Evolutionary conservation across 1,140 invertebrate genomes (phyloP).

Genomic region (Matsumurasca onukii): DNA sequence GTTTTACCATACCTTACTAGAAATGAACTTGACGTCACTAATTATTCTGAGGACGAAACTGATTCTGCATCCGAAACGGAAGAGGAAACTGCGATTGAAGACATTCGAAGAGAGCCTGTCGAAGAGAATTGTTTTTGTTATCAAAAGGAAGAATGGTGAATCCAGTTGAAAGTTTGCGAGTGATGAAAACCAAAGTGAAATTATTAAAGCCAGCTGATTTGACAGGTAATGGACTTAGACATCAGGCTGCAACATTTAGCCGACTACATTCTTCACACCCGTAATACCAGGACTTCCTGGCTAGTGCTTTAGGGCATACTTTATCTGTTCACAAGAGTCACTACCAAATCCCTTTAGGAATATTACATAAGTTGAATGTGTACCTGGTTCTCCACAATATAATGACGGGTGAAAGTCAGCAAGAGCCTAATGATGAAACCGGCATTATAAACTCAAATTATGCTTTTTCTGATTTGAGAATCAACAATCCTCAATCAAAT

Average conservation of each 20-base stretch:
- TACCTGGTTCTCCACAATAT: conserved; percentile 24
- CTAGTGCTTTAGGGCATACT: no score
- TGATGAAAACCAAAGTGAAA: conserved; percentile 7
- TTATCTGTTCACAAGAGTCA: conserved; percentile 26
- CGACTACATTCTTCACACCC: conserved; percentile 11
- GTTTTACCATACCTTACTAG: no score
- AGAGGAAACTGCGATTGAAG: no score
- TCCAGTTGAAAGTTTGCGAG: not conserved
- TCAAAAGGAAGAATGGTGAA: not conserved
- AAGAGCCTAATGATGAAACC: no score
- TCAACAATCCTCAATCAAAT: no score
- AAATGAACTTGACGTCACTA: no score
- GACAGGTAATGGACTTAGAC: conserved; percentile 23
- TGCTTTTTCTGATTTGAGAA: no score
- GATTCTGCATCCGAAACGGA: no score
- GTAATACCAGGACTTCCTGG: conserved; percentile 19
- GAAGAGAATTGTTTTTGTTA: not conserved
- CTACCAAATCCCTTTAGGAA: conserved; percentile 17
- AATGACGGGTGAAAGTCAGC: not conserved
- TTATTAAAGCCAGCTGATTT: conserved; percentile 15
- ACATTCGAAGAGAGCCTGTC: no score
- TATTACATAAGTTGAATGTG: conserved; percentile 21
- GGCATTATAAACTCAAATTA: no score
- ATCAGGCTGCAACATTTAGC: conserved; percentile 25
- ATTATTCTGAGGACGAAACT: no score